phyloP scores from a whole-genome alignment of 2,797 vertebrate genomes.

The Phataginus tetradactyla region DNA sequence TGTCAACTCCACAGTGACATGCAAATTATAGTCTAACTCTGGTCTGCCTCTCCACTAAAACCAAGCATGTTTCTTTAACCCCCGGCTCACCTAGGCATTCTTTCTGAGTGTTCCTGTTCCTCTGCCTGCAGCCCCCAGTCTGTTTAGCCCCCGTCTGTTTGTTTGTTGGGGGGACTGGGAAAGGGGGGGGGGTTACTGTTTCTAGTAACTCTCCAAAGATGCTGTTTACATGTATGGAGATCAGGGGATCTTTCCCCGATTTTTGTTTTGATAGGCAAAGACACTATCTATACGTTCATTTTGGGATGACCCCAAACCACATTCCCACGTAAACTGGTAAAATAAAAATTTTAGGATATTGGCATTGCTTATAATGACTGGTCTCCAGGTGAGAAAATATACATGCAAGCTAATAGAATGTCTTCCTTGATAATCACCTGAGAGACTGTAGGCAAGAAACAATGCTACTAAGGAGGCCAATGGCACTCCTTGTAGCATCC shows the following conservation, averaged over 20 bases:
- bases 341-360: neutral
- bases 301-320: neutral
- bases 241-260: neutral
- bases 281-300: neutral
- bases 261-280: neutral
- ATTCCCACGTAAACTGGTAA: neutral
- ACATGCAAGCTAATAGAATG: neutral
- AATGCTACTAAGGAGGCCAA: neutral
- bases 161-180: neutral
- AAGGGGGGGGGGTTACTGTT: neutral
- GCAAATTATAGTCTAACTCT: neutral
- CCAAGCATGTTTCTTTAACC: neutral
- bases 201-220: neutral
- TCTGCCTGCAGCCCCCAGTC: neutral
- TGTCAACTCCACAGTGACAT: neutral
- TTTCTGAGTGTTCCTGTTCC: neutral
- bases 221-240: neutral
- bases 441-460: neutral
- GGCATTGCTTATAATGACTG: neutral
- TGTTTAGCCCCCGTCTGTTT: neutral
- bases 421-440: neutral
- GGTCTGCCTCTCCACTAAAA: neutral
- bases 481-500: neutral
- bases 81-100: neutral
- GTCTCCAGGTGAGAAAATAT: neutral